Base-by-base conservation (phyloP, 2,113 vertebrate genomes). In the Anser brachyrhynchus region DNA sequence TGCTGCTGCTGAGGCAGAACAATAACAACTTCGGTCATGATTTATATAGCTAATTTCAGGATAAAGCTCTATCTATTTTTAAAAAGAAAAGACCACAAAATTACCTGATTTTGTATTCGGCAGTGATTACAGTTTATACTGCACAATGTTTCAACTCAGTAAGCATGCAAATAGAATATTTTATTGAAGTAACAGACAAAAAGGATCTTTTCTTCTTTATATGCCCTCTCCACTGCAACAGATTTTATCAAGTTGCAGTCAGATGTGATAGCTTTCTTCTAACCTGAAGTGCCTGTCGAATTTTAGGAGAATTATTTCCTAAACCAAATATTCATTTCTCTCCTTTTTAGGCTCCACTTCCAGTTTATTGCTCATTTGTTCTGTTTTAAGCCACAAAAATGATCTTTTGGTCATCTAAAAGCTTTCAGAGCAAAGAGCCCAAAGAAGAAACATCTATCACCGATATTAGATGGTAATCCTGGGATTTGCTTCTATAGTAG, bases 31-130 rank as follows among this genome's bases (percentile, higher is more conserved):
- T 93, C 74, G 90, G 54, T 21, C 84, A 69, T 95, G 86, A 97
- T 90, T 96, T 95, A 93, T 94, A 90, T 35, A 75, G 82, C 79
- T 95, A 97, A 94, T 96, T 96, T 96, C 79, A 78, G 66, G 66
- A 92, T 72, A 78, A 96, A 94, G 71, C 55, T 49, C 75, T 73
- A 90, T 87, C 73, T 92, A 58, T 92, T 95, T 91, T 96, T 79
- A 87, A 94, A 88, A 94, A 86, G 64, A 75, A 92, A 89, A 94
- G 62, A 90, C 44, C 69, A 95, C 69, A 91, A 51, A 86, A 95
- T 44, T 78, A 95, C 77, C 71, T 55, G 79, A 84, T 88, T 95
- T 91, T 69, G 61, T 94, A 93, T 88, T 86, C 54, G 31, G 61
- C 25, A 78, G 78, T 46, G 65, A 93, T 93, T 93, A 91, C 41